A percentile compares a stretch with the other conserved stretches of the same genome.
phyloP scores from a whole-genome alignment of 2,888 invertebrate genomes.

The Pogonocherus hispidulus region DNA sequence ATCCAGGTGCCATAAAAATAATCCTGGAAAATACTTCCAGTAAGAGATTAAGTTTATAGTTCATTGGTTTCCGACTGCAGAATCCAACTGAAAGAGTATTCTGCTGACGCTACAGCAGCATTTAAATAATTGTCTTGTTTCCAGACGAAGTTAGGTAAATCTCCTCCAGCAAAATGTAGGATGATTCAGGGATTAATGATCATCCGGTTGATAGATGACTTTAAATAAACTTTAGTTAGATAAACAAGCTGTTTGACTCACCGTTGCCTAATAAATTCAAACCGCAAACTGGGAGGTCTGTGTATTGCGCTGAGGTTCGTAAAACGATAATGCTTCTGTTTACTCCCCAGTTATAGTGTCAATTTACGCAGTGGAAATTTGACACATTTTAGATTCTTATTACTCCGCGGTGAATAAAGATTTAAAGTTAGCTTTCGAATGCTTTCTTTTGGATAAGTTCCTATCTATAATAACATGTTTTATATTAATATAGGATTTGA shows the following conservation, averaged over 20 bases:
- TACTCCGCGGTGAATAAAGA: too few relatives aligned
- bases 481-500: too few relatives aligned
- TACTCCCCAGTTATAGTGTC: too few relatives aligned
- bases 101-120: not conserved
- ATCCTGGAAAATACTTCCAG: not conserved
- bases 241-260: not conserved
- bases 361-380: too few relatives aligned
- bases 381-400: too few relatives aligned
- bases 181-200: conserved; percentile 1
- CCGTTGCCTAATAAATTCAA: not conserved
- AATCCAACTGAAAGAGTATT: not conserved
- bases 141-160: not conserved
- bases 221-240: not conserved
- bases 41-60: conserved; percentile 1
- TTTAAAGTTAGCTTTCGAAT: too few relatives aligned
- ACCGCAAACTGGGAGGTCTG: not conserved
- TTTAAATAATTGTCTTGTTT: conserved; percentile 1
- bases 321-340: not conserved
- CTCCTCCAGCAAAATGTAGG: not conserved
- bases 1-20: not conserved
- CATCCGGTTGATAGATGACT: conserved; percentile 1
- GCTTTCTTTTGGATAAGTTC: too few relatives aligned
- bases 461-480: too few relatives aligned
- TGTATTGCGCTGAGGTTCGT: not conserved
- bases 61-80: not conserved